A percentile compares a stretch with the other conserved stretches of the same genome.
Evolutionary conservation across 2,888 invertebrate genomes (phyloP).

Genomic region (Alentia gelatinosa): DNA sequence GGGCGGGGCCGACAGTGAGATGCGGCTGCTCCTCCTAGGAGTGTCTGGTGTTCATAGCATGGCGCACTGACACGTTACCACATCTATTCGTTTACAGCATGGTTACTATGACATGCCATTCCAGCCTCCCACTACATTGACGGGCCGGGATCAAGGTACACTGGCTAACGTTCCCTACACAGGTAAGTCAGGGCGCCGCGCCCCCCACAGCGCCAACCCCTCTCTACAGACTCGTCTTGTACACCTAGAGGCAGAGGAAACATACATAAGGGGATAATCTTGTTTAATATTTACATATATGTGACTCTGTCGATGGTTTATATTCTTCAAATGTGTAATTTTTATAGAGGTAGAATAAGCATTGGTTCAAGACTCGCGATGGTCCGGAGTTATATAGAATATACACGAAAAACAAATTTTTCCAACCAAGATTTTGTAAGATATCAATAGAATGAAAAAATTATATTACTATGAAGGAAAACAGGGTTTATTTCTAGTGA

Average conservation of each 20-base stretch:
- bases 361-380: no score
- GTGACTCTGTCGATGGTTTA: no score
- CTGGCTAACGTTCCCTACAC: conserved; percentile 75
- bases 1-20: not conserved
- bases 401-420: no score
- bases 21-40: not conserved
- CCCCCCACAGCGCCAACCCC: not conserved
- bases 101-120: conserved; percentile 66
- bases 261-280: no score
- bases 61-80: conserved; percentile 42
- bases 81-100: conserved; percentile 59
- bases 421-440: no score
- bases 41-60: conserved; percentile 48
- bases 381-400: no score
- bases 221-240: not conserved
- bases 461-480: no score
- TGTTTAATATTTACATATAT: no score
- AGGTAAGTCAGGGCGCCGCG: conserved; percentile 66
- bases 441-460: no score
- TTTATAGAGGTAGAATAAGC: no score
- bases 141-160: conserved; percentile 56
- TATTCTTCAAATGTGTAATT: no score
- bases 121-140: conserved; percentile 61
- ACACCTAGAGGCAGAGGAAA: not conserved
- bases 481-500: no score